Evolutionary conservation across 1,140 invertebrate genomes (phyloP), one percentile per base, ranked within the genome.

Genomic region (Pantala flavescens): DNA sequence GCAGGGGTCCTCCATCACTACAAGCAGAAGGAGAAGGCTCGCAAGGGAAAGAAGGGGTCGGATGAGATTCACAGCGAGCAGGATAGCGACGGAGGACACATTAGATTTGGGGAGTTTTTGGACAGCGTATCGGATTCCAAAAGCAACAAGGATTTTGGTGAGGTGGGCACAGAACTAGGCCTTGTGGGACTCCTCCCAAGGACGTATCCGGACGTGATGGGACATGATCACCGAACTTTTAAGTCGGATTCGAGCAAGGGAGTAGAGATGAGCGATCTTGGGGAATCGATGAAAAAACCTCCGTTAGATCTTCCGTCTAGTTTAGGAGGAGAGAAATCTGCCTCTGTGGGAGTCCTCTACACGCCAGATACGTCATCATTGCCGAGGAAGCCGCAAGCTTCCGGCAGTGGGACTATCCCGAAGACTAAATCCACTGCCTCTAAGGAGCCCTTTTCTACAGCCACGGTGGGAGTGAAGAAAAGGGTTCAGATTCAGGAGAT

Each of bases 401-500:
- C 49, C n/a, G 49, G 49, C 5, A 63, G 49, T 14, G 14, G 49
- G 49, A 63, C 49, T 19, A 16, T 63, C 5, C 71, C 71, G n/a
- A 28, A 70, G 74, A 21, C 49, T 21, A 63, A 63, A 63, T 19
- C 16, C 49, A 63, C 49, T 63, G 49, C 49, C 49, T 21, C 14
- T 19, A 71, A 16, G 75, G 49, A 63, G n/a, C 49, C 49, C 12
- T 63, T 19, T 63, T 21, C 49, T 21, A 63, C 49, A 21, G 49
- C 49, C 49, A 63, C 49, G 12, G 49, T 63, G 49, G 49, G 89
- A 73, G 88, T 90, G 83, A 93, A 93, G 82, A 93, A 93, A 83
- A 87, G 92, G 78, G 92, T 93, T 77, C 92, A 93, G 83, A 93
- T 93, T 82, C 91, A 93, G 82, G 91, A 93, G 81, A 93, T 93